Conservation (phyloP, 2,888 invertebrate genomes). For the Crematogaster levior region DNA sequence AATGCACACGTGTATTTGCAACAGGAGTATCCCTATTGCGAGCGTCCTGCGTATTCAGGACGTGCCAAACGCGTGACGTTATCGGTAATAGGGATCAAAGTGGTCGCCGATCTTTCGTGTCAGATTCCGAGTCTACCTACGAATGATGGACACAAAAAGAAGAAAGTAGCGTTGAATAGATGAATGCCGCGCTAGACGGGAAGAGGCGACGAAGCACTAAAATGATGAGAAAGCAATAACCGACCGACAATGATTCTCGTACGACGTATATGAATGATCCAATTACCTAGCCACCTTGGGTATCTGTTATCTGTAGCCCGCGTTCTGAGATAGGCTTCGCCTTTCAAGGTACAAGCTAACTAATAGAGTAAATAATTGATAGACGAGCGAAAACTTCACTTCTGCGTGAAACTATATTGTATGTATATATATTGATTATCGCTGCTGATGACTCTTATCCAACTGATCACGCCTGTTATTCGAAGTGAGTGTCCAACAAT, state of each 20-base stretch:
- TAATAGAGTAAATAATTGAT: neutral
- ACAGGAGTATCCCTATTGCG: neutral
- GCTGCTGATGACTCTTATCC: too few species aligned
- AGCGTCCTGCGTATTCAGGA: neutral
- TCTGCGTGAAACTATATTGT: neutral
- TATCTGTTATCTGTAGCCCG: conserved; percentile 25
- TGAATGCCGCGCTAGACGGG: conserved; percentile 14
- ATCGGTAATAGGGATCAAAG: conserved; percentile 46
- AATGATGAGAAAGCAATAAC: conserved; percentile 43
- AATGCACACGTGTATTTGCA: neutral
- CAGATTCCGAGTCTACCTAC: conserved; percentile 5
- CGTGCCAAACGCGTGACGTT: conserved; percentile 14
- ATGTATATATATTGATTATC: neutral
- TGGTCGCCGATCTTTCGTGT: conserved; percentile 24
- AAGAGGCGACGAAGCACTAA: conserved; percentile 46
- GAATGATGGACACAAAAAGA: conserved; percentile 27
- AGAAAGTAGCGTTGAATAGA: conserved; percentile 15
- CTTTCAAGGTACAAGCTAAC: neutral
- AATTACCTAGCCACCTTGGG: conserved; percentile 14
- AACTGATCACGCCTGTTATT: neutral
- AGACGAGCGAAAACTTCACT: neutral
- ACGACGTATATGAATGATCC: conserved; percentile 39
- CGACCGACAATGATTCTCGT: conserved; percentile 38
- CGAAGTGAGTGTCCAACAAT: neutral
- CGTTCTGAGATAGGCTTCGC: neutral